A percentile compares a stretch with the other conserved stretches of the same genome.
Conservation (phyloP, 2,113 vertebrate species). For the Hylia prasina region DNA sequence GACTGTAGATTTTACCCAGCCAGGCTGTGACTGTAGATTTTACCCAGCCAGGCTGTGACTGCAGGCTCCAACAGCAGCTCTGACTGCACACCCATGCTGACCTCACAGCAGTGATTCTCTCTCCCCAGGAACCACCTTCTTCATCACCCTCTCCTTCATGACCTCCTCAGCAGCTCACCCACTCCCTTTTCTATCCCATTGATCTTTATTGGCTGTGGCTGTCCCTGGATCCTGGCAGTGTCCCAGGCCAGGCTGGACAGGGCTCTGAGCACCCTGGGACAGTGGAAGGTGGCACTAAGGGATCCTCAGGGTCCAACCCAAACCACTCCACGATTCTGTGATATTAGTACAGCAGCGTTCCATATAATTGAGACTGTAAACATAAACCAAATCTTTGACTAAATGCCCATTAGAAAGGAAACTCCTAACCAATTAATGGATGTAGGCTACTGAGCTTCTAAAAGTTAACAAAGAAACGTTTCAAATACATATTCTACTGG, state of each 20-base stretch:
- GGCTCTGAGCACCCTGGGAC: neutral
- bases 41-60: too few species aligned
- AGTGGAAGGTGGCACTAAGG: neutral
- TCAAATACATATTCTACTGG: neutral
- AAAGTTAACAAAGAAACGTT: neutral
- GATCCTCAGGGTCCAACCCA: neutral
- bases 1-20: too few species aligned
- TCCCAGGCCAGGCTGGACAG: neutral
- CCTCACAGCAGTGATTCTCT: neutral
- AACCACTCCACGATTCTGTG: neutral
- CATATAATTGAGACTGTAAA: neutral
- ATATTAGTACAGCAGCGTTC: neutral
- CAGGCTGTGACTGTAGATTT: neutral
- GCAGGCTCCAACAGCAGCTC: too few species aligned
- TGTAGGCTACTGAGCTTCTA: neutral
- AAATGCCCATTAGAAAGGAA: neutral
- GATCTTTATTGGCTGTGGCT: neutral
- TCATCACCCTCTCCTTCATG: too few species aligned
- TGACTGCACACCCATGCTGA: neutral
- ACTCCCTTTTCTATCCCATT: neutral
- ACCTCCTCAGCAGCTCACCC: too few species aligned
- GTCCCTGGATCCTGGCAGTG: neutral
- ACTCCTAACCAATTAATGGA: neutral
- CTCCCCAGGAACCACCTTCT: neutral
- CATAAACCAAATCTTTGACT: neutral